phyloP scores from a whole-genome alignment of 2,113 vertebrate species.

The Microcebus griseorufus region DNA sequence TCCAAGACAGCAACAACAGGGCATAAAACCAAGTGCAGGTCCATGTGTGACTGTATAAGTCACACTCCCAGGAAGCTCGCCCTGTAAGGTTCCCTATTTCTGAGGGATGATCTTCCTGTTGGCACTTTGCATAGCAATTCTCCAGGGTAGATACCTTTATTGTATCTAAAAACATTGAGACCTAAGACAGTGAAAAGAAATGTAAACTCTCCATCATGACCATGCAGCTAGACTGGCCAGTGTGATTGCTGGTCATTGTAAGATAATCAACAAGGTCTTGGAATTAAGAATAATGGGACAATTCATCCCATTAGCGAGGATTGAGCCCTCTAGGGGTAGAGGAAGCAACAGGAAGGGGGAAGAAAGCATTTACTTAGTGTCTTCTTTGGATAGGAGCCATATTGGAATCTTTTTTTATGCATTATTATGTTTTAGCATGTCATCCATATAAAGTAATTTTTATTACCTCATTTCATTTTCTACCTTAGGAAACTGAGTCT shows the following conservation, averaged over 20 bases:
- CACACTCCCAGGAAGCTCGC: neutral
- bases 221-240: neutral
- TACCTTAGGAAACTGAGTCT: slow-evolving; percentile 23
- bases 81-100: neutral
- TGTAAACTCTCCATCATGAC: neutral
- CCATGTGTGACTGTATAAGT: neutral
- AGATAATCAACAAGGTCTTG: neutral
- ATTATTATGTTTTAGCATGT: neutral
- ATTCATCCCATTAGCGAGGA: neutral
- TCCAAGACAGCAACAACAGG: neutral
- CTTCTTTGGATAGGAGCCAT: slow-evolving; percentile 10
- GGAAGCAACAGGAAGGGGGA: neutral
- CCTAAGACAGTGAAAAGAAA: neutral
- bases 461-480: slow-evolving; percentile 41
- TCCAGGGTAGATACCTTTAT: neutral
- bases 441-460: slow-evolving; percentile 27
- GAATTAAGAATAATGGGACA: slow-evolving; percentile 36
- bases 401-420: neutral
- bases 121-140: neutral
- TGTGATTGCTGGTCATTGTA: slow-evolving; percentile 20
- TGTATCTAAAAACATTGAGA: neutral
- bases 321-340: neutral
- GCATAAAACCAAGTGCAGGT: neutral
- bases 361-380: slow-evolving; percentile 38
- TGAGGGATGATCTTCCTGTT: neutral